Percentiles rank a stretch among this genome's conserved stretches.
phyloP scores from a whole-genome alignment of 92 coral and sea anemone genomes.

The Chrysogorgia sp. region DNA sequence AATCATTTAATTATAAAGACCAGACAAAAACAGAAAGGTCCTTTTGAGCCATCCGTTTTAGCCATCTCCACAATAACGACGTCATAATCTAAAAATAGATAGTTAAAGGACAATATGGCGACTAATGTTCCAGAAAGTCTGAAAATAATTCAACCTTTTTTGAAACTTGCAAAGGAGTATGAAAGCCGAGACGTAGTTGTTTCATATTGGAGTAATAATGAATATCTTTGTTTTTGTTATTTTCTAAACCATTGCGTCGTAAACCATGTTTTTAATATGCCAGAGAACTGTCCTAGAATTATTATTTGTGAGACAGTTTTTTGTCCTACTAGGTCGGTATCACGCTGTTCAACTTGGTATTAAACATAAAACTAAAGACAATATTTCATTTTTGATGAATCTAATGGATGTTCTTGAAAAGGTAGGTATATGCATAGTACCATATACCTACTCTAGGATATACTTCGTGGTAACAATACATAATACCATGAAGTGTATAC shows the following conservation, averaged over 20 bases:
- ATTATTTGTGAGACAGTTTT: no score
- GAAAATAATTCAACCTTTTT: conserved; percentile 75
- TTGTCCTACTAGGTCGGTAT: conserved; percentile 82
- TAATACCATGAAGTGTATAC: not conserved
- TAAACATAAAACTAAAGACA: conserved; percentile 79
- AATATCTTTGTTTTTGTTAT: not conserved
- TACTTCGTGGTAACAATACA: not conserved
- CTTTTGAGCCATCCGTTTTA: no score
- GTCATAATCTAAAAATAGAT: not conserved
- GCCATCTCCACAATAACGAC: conserved; percentile 22
- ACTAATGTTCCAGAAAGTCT: conserved; percentile 72
- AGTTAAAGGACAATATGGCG: conserved; percentile 70
- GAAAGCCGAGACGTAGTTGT: conserved; percentile 93
- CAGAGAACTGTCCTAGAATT: no score
- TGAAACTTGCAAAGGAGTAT: conserved; percentile 89
- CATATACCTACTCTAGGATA: not conserved
- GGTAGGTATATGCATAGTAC: conserved; percentile 50
- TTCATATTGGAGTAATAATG: conserved; percentile 94
- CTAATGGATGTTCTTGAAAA: conserved; percentile 87
- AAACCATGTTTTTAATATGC: not conserved
- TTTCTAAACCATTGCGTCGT: not conserved
- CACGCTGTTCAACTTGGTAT: conserved; percentile 94
- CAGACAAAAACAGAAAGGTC: no score
- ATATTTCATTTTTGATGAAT: conserved; percentile 67
- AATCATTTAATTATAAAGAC: not conserved